These are phyloP conservation scores for Sarcophaga variegata DNA, from an alignment of 2,888 invertebrate species.

Conservation along the genomic window DNA sequence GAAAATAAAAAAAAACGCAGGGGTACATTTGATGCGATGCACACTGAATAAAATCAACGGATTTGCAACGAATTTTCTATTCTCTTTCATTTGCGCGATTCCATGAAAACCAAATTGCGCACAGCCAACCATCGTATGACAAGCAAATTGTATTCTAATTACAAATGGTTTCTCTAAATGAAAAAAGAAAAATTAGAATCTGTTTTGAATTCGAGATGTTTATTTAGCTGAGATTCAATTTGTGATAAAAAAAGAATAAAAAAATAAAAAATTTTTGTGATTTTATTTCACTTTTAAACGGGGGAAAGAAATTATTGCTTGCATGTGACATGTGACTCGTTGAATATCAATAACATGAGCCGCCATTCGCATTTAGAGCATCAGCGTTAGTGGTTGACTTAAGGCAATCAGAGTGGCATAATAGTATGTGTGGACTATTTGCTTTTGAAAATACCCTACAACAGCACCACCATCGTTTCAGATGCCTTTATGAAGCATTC, in stretches of 20 bases:
- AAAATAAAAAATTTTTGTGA: not conserved
- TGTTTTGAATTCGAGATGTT: constrained; percentile 15
- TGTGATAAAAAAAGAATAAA: not conserved
- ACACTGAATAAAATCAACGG: not conserved
- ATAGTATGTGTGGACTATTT: too few relatives aligned
- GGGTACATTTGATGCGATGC: not conserved
- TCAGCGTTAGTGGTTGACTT: too few relatives aligned
- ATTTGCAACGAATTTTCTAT: not conserved
- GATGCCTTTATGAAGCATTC: too few relatives aligned
- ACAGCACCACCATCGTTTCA: too few relatives aligned
- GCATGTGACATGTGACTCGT: constrained; percentile 15
- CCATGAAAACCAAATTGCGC: constrained; percentile 16
- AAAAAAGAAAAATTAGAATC: not conserved
- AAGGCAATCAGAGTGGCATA: too few relatives aligned
- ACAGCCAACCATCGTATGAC: not conserved
- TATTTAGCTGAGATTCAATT: constrained; percentile 27
- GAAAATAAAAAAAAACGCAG: not conserved
- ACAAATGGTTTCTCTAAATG: constrained; percentile 24
- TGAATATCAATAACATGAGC: constrained; percentile 38
- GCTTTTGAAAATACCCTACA: too few relatives aligned
- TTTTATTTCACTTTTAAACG: not conserved
- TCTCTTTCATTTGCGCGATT: not conserved
- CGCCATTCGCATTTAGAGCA: constrained; percentile 1
- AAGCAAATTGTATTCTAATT: constrained; percentile 43
- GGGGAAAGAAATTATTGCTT: not conserved